Conservation (phyloP, 1,140 invertebrate genomes). For the Euura lappo region DNA sequence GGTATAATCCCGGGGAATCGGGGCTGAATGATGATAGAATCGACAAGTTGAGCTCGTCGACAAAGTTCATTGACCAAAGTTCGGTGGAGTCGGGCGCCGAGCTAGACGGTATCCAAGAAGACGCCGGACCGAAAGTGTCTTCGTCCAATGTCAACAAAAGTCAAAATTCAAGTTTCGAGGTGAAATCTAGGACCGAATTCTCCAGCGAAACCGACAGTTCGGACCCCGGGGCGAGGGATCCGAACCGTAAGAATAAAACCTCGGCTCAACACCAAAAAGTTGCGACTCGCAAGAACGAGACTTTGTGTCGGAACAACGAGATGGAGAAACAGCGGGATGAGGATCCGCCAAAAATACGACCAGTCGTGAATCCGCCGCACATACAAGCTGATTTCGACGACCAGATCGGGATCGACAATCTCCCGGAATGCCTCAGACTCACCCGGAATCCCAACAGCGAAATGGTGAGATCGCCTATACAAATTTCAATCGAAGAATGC, state of each 20-base stretch:
- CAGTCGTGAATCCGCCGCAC: slow-evolving; percentile 40
- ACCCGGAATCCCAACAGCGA: slow-evolving; percentile 45
- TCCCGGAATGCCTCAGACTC: slow-evolving; percentile 36
- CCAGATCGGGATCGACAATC: slow-evolving; percentile 35
- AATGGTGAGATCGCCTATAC: slow-evolving; percentile 58
- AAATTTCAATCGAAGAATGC: slow-evolving; percentile 60
- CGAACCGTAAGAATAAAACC: slow-evolving; percentile 17
- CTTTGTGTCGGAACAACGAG: slow-evolving; percentile 59
- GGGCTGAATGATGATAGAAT: slow-evolving; percentile 35
- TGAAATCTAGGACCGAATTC: slow-evolving; percentile 21
- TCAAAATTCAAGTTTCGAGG: slow-evolving; percentile 1
- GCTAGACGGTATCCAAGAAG: slow-evolving; percentile 36
- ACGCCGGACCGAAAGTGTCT: slow-evolving; percentile 25
- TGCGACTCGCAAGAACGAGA: slow-evolving; percentile 49
- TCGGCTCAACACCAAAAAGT: slow-evolving; percentile 27
- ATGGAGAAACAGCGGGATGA: slow-evolving; percentile 47
- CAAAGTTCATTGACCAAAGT: slow-evolving; percentile 54
- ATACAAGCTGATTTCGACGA: neutral
- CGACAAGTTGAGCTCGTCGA: slow-evolving; percentile 32
- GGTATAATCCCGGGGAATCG: slow-evolving; percentile 17
- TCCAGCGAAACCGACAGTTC: slow-evolving; percentile 27
- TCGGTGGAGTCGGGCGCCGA: slow-evolving; percentile 44
- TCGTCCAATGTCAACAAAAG: neutral
- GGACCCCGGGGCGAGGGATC: slow-evolving; percentile 19
- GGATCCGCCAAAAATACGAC: slow-evolving; percentile 52